phyloP scores from a whole-genome alignment of 1,140 invertebrate species.

The Aphelinus atriplicis region DNA sequence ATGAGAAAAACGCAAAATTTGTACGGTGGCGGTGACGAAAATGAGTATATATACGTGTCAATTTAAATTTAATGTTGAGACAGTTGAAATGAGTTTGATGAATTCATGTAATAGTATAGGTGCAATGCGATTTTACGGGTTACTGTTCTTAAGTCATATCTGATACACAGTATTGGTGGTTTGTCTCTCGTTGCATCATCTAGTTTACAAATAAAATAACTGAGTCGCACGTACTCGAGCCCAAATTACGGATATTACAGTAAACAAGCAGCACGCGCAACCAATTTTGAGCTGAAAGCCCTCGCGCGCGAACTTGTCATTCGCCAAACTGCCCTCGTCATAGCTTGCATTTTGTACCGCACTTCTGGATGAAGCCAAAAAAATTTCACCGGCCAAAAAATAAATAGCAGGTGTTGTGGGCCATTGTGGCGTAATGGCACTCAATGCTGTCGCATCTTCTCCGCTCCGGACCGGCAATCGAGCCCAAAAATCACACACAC shows the following conservation, averaged over 20 bases:
- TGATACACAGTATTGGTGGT: too few relatives aligned
- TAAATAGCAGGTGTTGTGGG: slow-evolving; percentile 19
- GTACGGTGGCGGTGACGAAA: too few relatives aligned
- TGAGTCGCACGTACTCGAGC: too few relatives aligned
- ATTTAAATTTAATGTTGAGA: too few relatives aligned
- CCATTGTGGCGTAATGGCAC: slow-evolving; percentile 12
- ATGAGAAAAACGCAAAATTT: too few relatives aligned
- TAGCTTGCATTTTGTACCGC: not conserved
- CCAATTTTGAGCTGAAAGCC: not conserved
- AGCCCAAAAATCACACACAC: slow-evolving; percentile 19
- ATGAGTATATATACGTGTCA: too few relatives aligned
- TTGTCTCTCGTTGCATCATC: too few relatives aligned
- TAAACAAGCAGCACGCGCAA: slow-evolving; percentile 20
- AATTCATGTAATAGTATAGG: too few relatives aligned
- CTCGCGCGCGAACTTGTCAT: slow-evolving; percentile 18
- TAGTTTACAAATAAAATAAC: too few relatives aligned
- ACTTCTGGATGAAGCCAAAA: slow-evolving; percentile 5
- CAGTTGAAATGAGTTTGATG: not conserved
- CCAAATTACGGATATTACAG: too few relatives aligned
- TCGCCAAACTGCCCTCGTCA: not conserved
- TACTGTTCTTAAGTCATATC: too few relatives aligned
- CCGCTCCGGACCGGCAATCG: slow-evolving; percentile 3
- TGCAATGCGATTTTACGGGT: too few relatives aligned
- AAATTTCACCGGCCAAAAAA: slow-evolving; percentile 28
- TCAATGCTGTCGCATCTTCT: slow-evolving; percentile 15